These are phyloP conservation scores for Chrysochloris asiatica DNA, from an alignment of 2,113 vertebrate genomes.

Conservation along the genomic window DNA sequence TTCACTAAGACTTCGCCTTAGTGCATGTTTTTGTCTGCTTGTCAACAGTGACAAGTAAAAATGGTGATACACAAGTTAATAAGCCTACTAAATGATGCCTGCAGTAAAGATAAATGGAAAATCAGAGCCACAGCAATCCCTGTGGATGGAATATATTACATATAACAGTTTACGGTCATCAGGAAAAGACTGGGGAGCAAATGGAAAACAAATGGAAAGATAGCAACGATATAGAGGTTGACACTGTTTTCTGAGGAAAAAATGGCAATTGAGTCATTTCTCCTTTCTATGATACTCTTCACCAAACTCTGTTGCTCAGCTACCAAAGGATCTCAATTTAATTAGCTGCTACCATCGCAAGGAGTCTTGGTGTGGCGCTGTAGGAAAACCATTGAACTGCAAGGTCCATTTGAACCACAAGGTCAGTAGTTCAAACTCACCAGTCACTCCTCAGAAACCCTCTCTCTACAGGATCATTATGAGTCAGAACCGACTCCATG, in stretches of 20 bases:
- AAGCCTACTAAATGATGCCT: conserved; percentile 61
- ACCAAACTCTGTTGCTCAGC: neutral
- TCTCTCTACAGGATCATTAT: too few relatives aligned
- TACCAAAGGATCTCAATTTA: too few relatives aligned
- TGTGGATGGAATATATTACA: conserved; percentile 40
- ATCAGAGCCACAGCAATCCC: conserved; percentile 64
- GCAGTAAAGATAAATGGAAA: conserved; percentile 58
- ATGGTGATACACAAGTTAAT: conserved; percentile 73
- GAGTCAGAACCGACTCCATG: too few relatives aligned
- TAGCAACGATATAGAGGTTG: neutral
- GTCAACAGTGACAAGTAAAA: conserved; percentile 76
- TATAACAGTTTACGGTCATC: conserved; percentile 61
- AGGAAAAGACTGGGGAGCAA: conserved; percentile 18
- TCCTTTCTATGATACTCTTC: neutral
- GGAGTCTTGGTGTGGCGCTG: too few relatives aligned
- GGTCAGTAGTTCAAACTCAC: too few relatives aligned
- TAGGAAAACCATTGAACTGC: too few relatives aligned
- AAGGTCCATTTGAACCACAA: too few relatives aligned
- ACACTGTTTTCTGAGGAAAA: neutral
- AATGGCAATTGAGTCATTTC: neutral
- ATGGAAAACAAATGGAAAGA: conserved; percentile 20
- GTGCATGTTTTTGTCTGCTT: conserved; percentile 72
- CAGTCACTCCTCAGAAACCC: too few relatives aligned
- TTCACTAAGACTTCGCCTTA: conserved; percentile 67
- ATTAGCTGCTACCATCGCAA: too few relatives aligned